A percentile compares a stretch with the other conserved stretches of the same genome.
phyloP scores from a whole-genome alignment of 2,888 invertebrate species.

The Eudemis profundana region DNA sequence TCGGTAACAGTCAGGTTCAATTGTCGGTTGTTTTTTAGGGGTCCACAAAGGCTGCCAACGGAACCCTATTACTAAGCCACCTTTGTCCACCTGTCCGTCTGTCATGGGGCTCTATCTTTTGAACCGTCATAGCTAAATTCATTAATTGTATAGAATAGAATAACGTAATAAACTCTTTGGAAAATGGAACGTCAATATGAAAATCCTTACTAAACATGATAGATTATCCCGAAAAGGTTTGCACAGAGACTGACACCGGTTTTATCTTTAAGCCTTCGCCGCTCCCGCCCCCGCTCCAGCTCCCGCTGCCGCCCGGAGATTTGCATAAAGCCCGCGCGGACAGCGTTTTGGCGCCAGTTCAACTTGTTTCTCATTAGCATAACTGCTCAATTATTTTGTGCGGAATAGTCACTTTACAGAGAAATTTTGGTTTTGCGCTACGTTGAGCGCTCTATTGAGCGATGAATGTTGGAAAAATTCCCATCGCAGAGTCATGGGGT shows the following conservation, averaged over 20 bases:
- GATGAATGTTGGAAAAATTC: constrained; percentile 53
- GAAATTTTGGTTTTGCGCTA: constrained; percentile 73
- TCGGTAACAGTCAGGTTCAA: too few relatives aligned
- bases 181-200: not conserved
- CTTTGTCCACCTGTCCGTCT: too few relatives aligned
- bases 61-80: too few relatives aligned
- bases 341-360: constrained; percentile 79
- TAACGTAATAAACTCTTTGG: not conserved
- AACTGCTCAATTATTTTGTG: constrained; percentile 83
- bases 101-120: too few relatives aligned
- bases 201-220: constrained; percentile 5
- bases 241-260: not conserved
- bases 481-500: constrained; percentile 44
- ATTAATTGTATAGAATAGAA: too few relatives aligned
- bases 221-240: constrained; percentile 8
- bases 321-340: constrained; percentile 78
- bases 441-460: constrained; percentile 61
- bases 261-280: constrained; percentile 8
- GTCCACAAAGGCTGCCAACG: too few relatives aligned
- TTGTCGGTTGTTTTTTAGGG: too few relatives aligned
- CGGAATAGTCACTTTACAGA: constrained; percentile 78
- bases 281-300: constrained; percentile 55
- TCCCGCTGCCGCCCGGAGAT: constrained; percentile 55
- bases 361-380: constrained; percentile 80
- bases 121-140: too few relatives aligned